Conservation (phyloP, 2,888 invertebrate species). For the Fragum sueziense region DNA sequence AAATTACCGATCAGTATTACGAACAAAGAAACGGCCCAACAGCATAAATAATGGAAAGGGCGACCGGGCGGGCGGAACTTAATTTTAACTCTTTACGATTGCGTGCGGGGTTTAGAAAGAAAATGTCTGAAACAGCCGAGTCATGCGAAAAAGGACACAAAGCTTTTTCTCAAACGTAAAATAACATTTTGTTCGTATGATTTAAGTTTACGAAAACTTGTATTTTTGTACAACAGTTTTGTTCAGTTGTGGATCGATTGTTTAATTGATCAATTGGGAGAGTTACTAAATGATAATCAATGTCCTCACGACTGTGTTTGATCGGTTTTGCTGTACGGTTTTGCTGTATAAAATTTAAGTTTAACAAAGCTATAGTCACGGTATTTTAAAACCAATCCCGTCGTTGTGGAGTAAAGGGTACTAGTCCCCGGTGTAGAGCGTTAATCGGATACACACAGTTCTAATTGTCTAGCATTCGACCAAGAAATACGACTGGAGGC, state of each 20-base stretch:
- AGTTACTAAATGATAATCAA: no score
- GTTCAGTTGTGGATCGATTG: no score
- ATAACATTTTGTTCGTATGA: no score
- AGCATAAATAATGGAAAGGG: slow-evolving; percentile 21
- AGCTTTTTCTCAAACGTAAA: no score
- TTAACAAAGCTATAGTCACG: no score
- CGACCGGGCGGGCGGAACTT: slow-evolving; percentile 14
- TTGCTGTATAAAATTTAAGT: no score
- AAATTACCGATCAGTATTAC: slow-evolving; percentile 15
- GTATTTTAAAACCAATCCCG: no score
- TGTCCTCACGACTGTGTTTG: no score
- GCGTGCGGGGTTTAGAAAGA: neutral
- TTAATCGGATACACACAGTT: slow-evolving; percentile 20
- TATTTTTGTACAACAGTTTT: no score
- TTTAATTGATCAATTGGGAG: no score
- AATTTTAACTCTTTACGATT: slow-evolving; percentile 13
- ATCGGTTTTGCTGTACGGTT: no score
- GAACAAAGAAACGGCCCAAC: slow-evolving; percentile 16
- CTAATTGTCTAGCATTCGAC: slow-evolving; percentile 24
- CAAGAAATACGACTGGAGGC: slow-evolving; percentile 23
- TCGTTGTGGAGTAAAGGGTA: neutral
- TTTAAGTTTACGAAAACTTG: no score
- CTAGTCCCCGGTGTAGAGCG: neutral
- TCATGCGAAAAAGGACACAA: neutral
- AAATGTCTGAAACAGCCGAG: neutral